phyloP scores from a whole-genome alignment of 2,888 invertebrate genomes.

The Eupsilia transversa region DNA sequence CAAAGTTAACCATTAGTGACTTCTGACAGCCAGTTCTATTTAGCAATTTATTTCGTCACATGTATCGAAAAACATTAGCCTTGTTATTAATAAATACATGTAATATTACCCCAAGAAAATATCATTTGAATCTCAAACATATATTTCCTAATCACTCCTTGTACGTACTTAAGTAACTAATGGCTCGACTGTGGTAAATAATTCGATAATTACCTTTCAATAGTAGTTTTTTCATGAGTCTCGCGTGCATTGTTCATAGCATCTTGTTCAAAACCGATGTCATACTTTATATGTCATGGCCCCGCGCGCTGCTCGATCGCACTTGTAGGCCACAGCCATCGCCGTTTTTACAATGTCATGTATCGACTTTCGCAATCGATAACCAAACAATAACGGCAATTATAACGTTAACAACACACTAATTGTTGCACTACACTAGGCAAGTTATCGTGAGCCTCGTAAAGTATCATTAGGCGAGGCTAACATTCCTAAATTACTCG shows the following conservation, averaged over 20 bases:
- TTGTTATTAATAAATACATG: slow-evolving; percentile 35
- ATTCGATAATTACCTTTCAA: slow-evolving; percentile 63
- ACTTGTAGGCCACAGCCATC: slow-evolving; percentile 89
- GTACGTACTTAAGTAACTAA: slow-evolving; percentile 10
- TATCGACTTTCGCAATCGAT: slow-evolving; percentile 86
- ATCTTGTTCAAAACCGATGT: slow-evolving; percentile 81
- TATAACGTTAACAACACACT: slow-evolving; percentile 70
- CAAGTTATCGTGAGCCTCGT: slow-evolving; percentile 33
- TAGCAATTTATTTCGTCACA: slow-evolving; percentile 40
- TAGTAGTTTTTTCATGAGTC: slow-evolving; percentile 71
- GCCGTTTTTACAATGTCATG: slow-evolving; percentile 89
- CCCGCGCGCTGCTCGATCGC: slow-evolving; percentile 86
- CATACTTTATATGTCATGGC: slow-evolving; percentile 88
- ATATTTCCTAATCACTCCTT: slow-evolving; percentile 37
- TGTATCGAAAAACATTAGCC: slow-evolving; percentile 35
- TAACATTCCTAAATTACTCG: slow-evolving; percentile 33
- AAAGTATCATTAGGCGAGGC: slow-evolving; percentile 37
- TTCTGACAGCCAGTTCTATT: slow-evolving; percentile 48
- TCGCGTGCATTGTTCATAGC: slow-evolving; percentile 81
- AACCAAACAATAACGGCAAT: slow-evolving; percentile 81
- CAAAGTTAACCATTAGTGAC: slow-evolving; percentile 63
- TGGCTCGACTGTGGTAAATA: slow-evolving; percentile 44
- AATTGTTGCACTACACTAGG: slow-evolving; percentile 65
- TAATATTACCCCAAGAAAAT: slow-evolving; percentile 46
- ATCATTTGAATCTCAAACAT: slow-evolving; percentile 38